Base-by-base conservation (phyloP, 2,797 vertebrate genomes). In the Phoebastria nigripes region DNA sequence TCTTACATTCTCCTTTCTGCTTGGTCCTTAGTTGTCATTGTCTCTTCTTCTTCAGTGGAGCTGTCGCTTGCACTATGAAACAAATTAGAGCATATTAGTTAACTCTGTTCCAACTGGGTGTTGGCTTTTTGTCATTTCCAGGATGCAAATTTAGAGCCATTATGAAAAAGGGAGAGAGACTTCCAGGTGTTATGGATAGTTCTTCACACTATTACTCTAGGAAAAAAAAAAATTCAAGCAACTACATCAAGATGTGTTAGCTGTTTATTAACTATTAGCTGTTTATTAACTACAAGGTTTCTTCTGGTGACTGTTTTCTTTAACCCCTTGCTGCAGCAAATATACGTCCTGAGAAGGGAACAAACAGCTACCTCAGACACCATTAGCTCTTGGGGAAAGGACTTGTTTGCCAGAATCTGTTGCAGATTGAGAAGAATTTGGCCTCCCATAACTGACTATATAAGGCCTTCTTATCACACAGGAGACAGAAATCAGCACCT, bases 41-140 rank as follows among this genome's bases (percentile, higher is more conserved):
- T 73, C 28, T 90, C 94, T 11, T 96, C 95, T 12, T 95, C 95
- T 59, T 96, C 95, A 28, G 41, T 37, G 31, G 96, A 97, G 65
- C 95, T 97, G 73, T 87, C 61, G 0, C 84, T 94, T 54, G 61
- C 71, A 55, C 97, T 97, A 29, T 35, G 35, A 93, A 93, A 78
- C 7, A 87, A 90, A 94, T 39, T 11, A 82, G 54, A 91, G 7
- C 51, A 42, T 15, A 42, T 69, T 63, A 71, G 42, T 73, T 74
- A 82, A 54, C 44, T 55, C 70, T 29, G 21, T 55, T 59, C 35
- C 37, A 73, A 35, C 3, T 24, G 22, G 25, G 3, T 28, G 12
- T 9, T 78, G 55, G 26, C 12, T 74, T 58, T 70, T 66, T 2
- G 2, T n/a, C 6, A 39, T 39, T 82, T 71, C 71, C 61, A 78